Evolutionary conservation across 2,888 invertebrate species (phyloP).

Genomic region (Pandemis corylana): DNA sequence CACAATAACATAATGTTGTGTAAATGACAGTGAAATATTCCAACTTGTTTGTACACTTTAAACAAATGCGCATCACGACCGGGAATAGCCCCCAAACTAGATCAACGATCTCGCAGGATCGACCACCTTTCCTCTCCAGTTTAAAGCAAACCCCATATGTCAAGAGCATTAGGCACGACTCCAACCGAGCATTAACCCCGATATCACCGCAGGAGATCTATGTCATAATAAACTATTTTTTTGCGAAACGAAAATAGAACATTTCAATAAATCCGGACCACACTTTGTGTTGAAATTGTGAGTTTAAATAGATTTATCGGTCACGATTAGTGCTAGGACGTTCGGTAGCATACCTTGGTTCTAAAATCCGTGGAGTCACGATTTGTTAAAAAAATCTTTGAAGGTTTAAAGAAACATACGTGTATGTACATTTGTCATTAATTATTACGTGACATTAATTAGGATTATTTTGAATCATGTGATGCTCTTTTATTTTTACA

Average conservation of each 20-base stretch:
- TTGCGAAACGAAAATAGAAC: constrained; percentile 57
- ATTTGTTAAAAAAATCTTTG: too few species aligned
- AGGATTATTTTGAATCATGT: too few species aligned
- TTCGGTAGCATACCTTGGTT: too few species aligned
- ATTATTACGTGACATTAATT: too few species aligned
- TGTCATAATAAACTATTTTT: constrained; percentile 66
- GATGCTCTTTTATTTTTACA: too few species aligned
- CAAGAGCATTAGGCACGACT: constrained; percentile 70
- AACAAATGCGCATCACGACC: not conserved
- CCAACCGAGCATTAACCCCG: constrained; percentile 70
- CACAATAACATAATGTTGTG: too few species aligned
- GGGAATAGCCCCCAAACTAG: constrained; percentile 24
- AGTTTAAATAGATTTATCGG: not conserved
- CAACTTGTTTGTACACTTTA: constrained; percentile 4
- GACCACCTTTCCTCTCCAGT: constrained; percentile 22
- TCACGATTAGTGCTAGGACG: not conserved
- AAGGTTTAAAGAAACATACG: too few species aligned
- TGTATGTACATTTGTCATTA: too few species aligned
- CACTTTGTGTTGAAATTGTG: not conserved
- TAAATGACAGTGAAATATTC: too few species aligned
- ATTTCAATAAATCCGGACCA: constrained; percentile 51
- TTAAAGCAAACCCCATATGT: constrained; percentile 57
- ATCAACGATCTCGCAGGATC: constrained; percentile 34
- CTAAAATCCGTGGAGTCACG: too few species aligned
- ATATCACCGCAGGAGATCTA: constrained; percentile 56